Evolutionary conservation across 2,888 invertebrate genomes (phyloP).

Genomic region (Ennomos fuscantarius): DNA sequence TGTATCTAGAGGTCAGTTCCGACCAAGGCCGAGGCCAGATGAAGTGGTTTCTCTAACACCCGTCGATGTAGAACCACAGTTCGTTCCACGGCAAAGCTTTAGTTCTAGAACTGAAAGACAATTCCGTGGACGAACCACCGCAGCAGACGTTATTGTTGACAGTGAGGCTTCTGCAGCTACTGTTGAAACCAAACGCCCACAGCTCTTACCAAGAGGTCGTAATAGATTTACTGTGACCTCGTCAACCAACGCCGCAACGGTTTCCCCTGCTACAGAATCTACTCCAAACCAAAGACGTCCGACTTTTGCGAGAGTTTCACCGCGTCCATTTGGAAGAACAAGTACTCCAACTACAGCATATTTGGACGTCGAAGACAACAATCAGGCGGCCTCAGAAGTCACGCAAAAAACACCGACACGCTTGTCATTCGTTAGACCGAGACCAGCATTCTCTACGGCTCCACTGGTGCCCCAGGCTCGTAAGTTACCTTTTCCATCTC

Average conservation of each 20-base stretch:
- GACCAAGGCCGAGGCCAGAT: slow-evolving; percentile 66
- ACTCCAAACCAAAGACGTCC: slow-evolving; percentile 59
- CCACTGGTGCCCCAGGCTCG: slow-evolving; percentile 55
- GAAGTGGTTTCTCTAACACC: slow-evolving; percentile 84
- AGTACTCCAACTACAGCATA: slow-evolving; percentile 40
- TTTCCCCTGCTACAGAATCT: slow-evolving; percentile 48
- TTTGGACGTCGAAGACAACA: slow-evolving; percentile 44
- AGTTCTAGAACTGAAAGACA: slow-evolving; percentile 49
- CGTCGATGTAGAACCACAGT: slow-evolving; percentile 69
- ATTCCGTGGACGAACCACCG: slow-evolving; percentile 57
- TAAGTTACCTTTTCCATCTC: slow-evolving; percentile 64
- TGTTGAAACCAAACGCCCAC: slow-evolving; percentile 65
- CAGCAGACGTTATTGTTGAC: slow-evolving; percentile 59
- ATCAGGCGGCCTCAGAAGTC: slow-evolving; percentile 50
- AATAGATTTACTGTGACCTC: slow-evolving; percentile 61
- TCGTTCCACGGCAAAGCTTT: slow-evolving; percentile 54
- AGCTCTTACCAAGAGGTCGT: slow-evolving; percentile 66
- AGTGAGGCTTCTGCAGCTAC: slow-evolving; percentile 76
- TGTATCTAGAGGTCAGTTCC: slow-evolving; percentile 65
- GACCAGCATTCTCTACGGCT: slow-evolving; percentile 48
- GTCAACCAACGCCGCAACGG: slow-evolving; percentile 55
- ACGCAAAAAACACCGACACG: slow-evolving; percentile 57
- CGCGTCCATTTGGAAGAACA: slow-evolving; percentile 71
- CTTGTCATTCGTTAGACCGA: slow-evolving; percentile 62
- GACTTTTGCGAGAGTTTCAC: slow-evolving; percentile 72